Percentiles rank a stretch among this genome's conserved stretches.
Evolutionary conservation across 2,888 invertebrate genomes (phyloP).

Genomic region (Drosophila neutralis): DNA sequence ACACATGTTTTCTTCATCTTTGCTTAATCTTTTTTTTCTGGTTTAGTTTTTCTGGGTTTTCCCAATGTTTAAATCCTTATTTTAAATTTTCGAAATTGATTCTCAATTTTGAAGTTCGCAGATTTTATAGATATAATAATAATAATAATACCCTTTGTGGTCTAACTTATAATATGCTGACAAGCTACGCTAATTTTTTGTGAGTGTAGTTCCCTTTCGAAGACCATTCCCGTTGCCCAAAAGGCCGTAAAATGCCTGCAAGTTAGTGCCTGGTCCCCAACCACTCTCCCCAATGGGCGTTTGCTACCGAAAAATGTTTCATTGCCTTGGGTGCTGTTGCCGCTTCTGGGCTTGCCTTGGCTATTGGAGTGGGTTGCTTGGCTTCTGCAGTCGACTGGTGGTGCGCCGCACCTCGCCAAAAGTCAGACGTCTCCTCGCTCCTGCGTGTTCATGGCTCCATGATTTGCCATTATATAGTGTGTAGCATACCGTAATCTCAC

Average conservation of each 20-base stretch:
- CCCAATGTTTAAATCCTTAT: background rate
- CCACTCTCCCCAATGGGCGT: slow-evolving; percentile 43
- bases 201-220: background rate
- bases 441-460: slow-evolving; percentile 57
- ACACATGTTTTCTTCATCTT: too few species aligned
- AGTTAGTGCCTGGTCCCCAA: slow-evolving; percentile 59
- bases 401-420: slow-evolving; percentile 45
- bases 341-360: background rate
- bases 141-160: too few species aligned
- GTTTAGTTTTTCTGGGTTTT: background rate
- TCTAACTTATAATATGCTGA: background rate
- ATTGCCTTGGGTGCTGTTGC: slow-evolving; percentile 59
- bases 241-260: slow-evolving; percentile 79
- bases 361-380: background rate
- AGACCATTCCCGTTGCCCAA: slow-evolving; percentile 52
- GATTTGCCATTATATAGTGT: slow-evolving; percentile 64
- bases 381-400: slow-evolving; percentile 48
- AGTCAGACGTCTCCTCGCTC: slow-evolving; percentile 32
- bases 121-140: too few species aligned
- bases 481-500: slow-evolving; percentile 79
- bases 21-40: background rate
- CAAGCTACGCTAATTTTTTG: background rate
- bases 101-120: background rate
- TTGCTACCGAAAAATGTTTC: slow-evolving; percentile 77
- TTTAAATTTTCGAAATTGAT: background rate